Base-by-base conservation (phyloP, 1,140 invertebrate species). In the Conus ventricosus region DNA sequence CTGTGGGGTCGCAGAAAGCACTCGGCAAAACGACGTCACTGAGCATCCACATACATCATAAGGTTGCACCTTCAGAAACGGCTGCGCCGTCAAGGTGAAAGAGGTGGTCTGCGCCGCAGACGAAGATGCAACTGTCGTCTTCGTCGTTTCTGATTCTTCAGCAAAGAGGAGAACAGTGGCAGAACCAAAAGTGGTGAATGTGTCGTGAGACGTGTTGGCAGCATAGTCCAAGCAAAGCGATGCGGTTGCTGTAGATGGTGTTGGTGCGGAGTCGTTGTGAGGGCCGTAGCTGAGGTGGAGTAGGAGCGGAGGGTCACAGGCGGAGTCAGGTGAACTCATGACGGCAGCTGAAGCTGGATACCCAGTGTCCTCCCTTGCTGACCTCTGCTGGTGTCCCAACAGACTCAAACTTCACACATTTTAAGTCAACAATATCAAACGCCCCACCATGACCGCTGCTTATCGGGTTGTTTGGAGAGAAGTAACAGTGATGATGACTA, bases 21-120 rank as follows among this genome's bases (percentile, higher is more conserved):
- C 67, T 71, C 23, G 67, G 67, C 67, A 71, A 23, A 71, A 71
- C 13, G 67, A 71, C 67, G 67, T 71, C 67, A n/a, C 67, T 71
- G 67, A n/a, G 67, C 67, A n/a, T 71, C 67, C 67, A 71, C 67
- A n/a, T 71, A 71, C 67, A 71, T 71, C 67, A 71, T 71, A 71
- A 71, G 67, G 15, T n/a, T 20, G 67, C 67, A 71, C 17, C 67
- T 71, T 71, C 67, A 71, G 13, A 71, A 71, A 71, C 67, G 67
- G 67, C 67, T 71, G 67, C 1, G 67, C 23, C 23, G 67, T 71
- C 67, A 71, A 71, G 67, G 67, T n/a, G 67, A 71, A n/a, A 71
- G 67, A 71, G 67, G 67, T 7, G 67, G 67, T 71, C 67, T 11
- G 20, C 67, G 67, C 67, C 67, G 67, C 67, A 71, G 23, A 71